Conservation (phyloP, 1,140 invertebrate genomes). For the Gryon sp. region DNA sequence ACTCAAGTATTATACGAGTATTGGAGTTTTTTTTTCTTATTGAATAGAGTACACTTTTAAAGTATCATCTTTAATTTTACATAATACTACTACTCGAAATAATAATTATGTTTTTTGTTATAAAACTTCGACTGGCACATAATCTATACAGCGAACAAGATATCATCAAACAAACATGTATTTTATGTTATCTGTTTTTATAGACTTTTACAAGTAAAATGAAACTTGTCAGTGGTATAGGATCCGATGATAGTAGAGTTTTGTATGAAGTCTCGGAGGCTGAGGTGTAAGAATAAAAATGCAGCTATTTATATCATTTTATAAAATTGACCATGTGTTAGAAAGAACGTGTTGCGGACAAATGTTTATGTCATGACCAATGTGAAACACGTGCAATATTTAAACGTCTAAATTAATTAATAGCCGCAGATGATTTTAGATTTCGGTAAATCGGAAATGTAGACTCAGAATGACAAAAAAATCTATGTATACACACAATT, state of each 20-base stretch:
- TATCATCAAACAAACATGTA: slow-evolving; percentile 30
- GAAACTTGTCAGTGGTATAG: slow-evolving; percentile 40
- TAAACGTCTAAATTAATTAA: slow-evolving; percentile 36
- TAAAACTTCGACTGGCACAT: slow-evolving; percentile 10
- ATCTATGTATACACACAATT: slow-evolving; percentile 7
- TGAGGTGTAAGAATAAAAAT: slow-evolving; percentile 34
- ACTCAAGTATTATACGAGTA: slow-evolving; percentile 26
- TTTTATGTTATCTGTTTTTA: slow-evolving; percentile 53
- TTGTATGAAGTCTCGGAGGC: slow-evolving; percentile 35
- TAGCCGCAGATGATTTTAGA: slow-evolving; percentile 32
- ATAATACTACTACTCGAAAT: slow-evolving; percentile 1
- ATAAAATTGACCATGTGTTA: slow-evolving; percentile 19
- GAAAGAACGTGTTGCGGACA: neutral
- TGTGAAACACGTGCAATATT: slow-evolving; percentile 35
- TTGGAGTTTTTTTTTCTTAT: slow-evolving; percentile 12
- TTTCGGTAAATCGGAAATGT: slow-evolving; percentile 11
- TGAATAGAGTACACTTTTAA: slow-evolving; percentile 3
- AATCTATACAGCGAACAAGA: slow-evolving; percentile 20
- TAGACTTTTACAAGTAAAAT: slow-evolving; percentile 52
- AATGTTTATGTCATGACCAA: slow-evolving; percentile 19
- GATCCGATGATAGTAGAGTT: slow-evolving; percentile 43
- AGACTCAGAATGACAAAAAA: slow-evolving; percentile 11
- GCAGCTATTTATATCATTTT: slow-evolving; percentile 53
- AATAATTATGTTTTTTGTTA: slow-evolving; percentile 17
- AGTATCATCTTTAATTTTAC: slow-evolving; percentile 9